phyloP scores from a whole-genome alignment of 2,797 vertebrate species.

The Acanthurus leucopareius region DNA sequence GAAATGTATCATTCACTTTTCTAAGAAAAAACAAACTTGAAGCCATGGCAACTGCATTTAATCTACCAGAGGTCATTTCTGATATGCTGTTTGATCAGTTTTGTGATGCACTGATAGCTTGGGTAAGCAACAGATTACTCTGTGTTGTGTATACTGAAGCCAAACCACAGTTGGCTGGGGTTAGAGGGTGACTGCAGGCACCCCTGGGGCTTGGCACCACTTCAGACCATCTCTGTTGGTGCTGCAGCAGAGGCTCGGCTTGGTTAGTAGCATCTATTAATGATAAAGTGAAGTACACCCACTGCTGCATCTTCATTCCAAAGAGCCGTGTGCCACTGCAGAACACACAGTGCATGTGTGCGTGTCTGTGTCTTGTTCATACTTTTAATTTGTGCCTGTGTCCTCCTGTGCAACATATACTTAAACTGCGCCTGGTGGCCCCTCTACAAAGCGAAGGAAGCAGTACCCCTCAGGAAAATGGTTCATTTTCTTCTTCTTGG shows the following conservation, averaged over 20 bases:
- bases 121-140: constrained; percentile 48
- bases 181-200: constrained; percentile 39
- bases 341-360: constrained; percentile 5
- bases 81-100: constrained; percentile 33
- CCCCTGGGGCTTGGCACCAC: constrained; percentile 60
- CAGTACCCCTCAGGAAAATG: constrained; percentile 75
- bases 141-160: constrained; percentile 48
- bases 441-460: constrained; percentile 78
- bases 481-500: constrained; percentile 69
- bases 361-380: constrained; percentile 7
- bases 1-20: constrained; percentile 9
- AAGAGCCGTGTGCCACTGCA: constrained; percentile 8
- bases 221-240: constrained; percentile 60
- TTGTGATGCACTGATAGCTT: constrained; percentile 20
- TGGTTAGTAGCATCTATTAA: constrained; percentile 57
- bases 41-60: constrained; percentile 8
- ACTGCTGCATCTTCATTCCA: constrained; percentile 21
- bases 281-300: constrained; percentile 36
- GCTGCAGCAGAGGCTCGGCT: constrained; percentile 38
- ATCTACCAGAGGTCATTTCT: constrained; percentile 21
- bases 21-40: constrained; percentile 13
- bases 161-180: constrained; percentile 51
- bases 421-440: constrained; percentile 57
- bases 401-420: constrained; percentile 43
- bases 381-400: constrained; percentile 23